Base-by-base conservation (phyloP, 2,797 vertebrate genomes). In the Linurgus olivaceus region DNA sequence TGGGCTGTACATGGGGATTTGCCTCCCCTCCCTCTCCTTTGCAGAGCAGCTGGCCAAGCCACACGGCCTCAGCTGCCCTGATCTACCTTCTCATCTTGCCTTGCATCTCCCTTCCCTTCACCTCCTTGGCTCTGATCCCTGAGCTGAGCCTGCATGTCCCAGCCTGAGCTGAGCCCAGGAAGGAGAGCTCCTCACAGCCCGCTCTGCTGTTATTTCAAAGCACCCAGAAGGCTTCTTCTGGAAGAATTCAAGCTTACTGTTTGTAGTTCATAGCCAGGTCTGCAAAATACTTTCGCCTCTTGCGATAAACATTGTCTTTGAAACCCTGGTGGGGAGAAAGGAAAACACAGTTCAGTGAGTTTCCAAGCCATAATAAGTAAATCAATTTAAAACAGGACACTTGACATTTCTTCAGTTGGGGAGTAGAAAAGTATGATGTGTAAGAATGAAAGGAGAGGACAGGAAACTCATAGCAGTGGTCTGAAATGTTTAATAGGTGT, bases 231-330 rank as follows among this genome's bases (percentile, higher is more conserved):
- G 20, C 19, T 86, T 50, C 18, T 54, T 70, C 79, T 90, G 61
- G 65, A 92, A 57, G 65, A 75, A 94, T 26, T 75, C 44, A 40
- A 37, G 98, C 99, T 97, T 98, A 99, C 99, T 99, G 98, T 98
- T 98, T 99, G 95, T 98, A 99, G 90, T 98, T 98, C 98, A 99
- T 98, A 74, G 99, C 99, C 87, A 99, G 96, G 94, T 99, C 99
- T 88, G 99, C 99, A 98, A 99, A 99, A 96, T 99, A 98, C 97
- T 99, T 99, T 59, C 99, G 97, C 87, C 99, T 99, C 97, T 98
- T 99, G 45, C 99, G 98, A 93, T 99, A 99, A 62, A 99, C 99
- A 11, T 99, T 99, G 97, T 99, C 99, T 97, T 99, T 99, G 97
- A 99, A 99, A 85, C 99, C 99, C 99, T 99, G 25, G 47, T 3